These are phyloP conservation scores for Orthosia cruda DNA, from an alignment of 2,888 invertebrate genomes.

Conservation along the genomic window DNA sequence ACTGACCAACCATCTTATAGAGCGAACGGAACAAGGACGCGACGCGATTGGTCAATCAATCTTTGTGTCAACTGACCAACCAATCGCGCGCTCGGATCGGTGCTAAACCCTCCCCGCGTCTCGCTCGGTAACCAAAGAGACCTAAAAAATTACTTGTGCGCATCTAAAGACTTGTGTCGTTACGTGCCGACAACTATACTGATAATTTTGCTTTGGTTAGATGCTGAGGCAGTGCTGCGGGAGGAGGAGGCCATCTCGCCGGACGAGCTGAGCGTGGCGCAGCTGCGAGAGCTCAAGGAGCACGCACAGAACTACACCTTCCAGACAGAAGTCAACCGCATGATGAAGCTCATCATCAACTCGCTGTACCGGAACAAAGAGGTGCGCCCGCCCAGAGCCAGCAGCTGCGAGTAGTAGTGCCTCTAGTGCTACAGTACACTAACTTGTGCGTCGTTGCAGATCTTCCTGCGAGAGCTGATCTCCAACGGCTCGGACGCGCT, in stretches of 20 bases:
- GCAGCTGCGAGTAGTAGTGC: background rate
- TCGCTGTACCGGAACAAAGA: constrained; percentile 99
- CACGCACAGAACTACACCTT: constrained; percentile 97
- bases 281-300: constrained; percentile 97
- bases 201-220: constrained; percentile 83
- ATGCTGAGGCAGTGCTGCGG: constrained; percentile 97
- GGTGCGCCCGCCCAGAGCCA: constrained; percentile 83
- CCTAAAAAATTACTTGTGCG: too few species aligned
- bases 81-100: too few species aligned
- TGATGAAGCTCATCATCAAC: constrained; percentile 99
- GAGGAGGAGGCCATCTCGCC: constrained; percentile 99
- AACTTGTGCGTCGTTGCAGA: constrained; percentile 88
- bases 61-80: too few species aligned
- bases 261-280: constrained; percentile 98
- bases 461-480: constrained; percentile 99
- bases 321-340: constrained; percentile 99
- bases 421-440: background rate
- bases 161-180: too few species aligned
- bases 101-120: too few species aligned
- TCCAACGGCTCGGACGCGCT: constrained; percentile 99
- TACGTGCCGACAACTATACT: too few species aligned
- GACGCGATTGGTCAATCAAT: too few species aligned
- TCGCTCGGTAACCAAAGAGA: too few species aligned
- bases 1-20: too few species aligned
- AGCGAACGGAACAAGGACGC: too few species aligned